Base-by-base conservation (phyloP, 2,888 invertebrate species). In the Cybosia mesomella region DNA sequence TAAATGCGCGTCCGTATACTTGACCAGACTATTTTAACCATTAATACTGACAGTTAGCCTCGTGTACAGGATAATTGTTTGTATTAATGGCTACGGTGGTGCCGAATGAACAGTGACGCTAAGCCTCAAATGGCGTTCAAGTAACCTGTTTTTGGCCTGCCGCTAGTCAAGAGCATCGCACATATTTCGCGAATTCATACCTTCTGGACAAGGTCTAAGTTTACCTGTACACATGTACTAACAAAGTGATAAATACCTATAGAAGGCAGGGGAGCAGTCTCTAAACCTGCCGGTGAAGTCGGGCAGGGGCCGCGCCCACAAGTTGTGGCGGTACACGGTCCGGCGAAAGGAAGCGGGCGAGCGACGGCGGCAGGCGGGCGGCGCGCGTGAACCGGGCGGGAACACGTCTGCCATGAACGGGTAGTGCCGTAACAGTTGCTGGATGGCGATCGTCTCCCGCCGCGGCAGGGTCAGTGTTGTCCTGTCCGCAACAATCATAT, bases 201-300 rank as follows among this genome's bases (percentile, higher is more conserved):
- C 5, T 28, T 28, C 5, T 28, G n/a, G n/a, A n/a, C n/a, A n/a
- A n/a, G n/a, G n/a, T 28, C 5, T 28, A 28, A 28, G 28, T 2
- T 28, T 28, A 28, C 5, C 5, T 28, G 28, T 28, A 34, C 34
- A 34, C 34, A 34, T 34, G 10, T 10, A 34, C 34, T 34, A 34
- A 34, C 2, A 22, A 13, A 54, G 22, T 54, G 24, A 24, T 22
- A 24, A 22, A 57, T 61, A 97, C 97, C 97, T 96, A 87, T 97
- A 98, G 90, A 97, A 97, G 55, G 96, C 95, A 0, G 98, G 97
- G 34, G 96, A 96, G 83, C 97, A 96, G 82, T 97, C 97, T 18
- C 98, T 95, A 83, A 96, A 97, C 34, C 97, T 95, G 32, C 97
- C 97, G 28, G 96, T 96, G 79, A 96, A 92, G 91, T 97, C 97